Conservation (phyloP, 2,797 vertebrate genomes). For the Anguilla obscura region DNA sequence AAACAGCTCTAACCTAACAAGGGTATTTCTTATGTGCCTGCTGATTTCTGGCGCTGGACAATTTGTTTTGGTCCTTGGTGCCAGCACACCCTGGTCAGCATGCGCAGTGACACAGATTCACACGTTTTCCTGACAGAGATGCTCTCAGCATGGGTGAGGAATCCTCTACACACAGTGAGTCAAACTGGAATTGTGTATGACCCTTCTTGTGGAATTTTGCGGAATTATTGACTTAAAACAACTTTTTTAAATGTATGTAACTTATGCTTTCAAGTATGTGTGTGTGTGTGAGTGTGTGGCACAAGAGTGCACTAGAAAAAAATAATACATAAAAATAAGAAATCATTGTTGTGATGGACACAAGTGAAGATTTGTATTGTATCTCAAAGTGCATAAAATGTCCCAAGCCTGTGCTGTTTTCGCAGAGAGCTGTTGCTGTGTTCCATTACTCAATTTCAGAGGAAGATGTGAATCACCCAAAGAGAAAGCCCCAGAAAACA, state of each 20-base stretch:
- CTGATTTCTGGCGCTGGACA: not conserved
- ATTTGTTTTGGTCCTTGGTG: not conserved
- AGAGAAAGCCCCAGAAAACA: not conserved
- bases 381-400: not conserved
- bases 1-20: not conserved
- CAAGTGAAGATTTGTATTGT: not conserved
- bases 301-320: not conserved
- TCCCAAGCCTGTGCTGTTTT: not conserved
- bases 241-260: not conserved
- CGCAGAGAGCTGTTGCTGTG: not conserved
- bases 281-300: not conserved
- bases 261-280: not conserved
- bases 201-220: not conserved
- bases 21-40: not conserved
- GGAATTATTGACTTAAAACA: not conserved
- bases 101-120: slow-evolving; percentile 26
- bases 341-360: not conserved
- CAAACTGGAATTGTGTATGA: slow-evolving; percentile 4
- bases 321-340: not conserved
- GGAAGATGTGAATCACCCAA: not conserved
- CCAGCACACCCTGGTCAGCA: not conserved
- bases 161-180: slow-evolving; percentile 19
- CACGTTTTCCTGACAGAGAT: slow-evolving; percentile 26
- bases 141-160: slow-evolving; percentile 34
- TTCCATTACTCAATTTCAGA: not conserved